Evolutionary conservation across 2,888 invertebrate genomes (phyloP), one percentile per base, ranked within the genome.

Genomic region (Adelognathus sp.): DNA sequence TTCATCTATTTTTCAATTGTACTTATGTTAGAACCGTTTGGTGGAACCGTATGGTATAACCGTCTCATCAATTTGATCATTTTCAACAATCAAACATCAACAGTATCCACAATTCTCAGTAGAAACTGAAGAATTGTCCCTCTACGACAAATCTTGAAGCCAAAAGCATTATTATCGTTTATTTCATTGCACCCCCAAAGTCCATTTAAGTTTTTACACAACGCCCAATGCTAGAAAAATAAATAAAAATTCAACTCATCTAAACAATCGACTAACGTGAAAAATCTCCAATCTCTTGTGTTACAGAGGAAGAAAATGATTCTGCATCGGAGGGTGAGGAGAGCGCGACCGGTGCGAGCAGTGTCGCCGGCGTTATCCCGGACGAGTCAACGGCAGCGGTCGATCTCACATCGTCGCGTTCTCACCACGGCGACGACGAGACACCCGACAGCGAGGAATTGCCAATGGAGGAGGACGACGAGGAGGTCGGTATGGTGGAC

Each of bases 371-470:
- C 64, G 85, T 80, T n/a, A n/a, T n/a, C n/a, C n/a, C 54, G 86
- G 87, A 24, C 88, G 87, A 36, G 85, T 85, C 39, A 85, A 81
- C 18, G 81, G 90, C 87, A 63, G 87, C 94, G 79, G 90, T 90
- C 77, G 91, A 90, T 75, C 91, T 92, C 81, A 92, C 93, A 84
- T 93, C 94, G 82, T 93, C 94, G 90, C 95, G 95, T 88, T 95
- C 95, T 21, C 95, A 95, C 88, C 95, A 95, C 69, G 95, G 95
- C 86, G 95, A 95, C 88, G 95, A 95, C 93, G 95, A 95, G 83
- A 94, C 95, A 39, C 95, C 95, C 64, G 95, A 95, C 39, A 88
- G 94, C 94, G 90, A 90, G 31, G 91, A 90, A 73, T 79, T 86
- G 72, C 83, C 88, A 72, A 88, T 88, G 86, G 88, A 95, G 91